A percentile compares a stretch with the other conserved stretches of the same genome.
Evolutionary conservation across 2,888 invertebrate genomes (phyloP).

Genomic region (Parascotia fuliginaria): DNA sequence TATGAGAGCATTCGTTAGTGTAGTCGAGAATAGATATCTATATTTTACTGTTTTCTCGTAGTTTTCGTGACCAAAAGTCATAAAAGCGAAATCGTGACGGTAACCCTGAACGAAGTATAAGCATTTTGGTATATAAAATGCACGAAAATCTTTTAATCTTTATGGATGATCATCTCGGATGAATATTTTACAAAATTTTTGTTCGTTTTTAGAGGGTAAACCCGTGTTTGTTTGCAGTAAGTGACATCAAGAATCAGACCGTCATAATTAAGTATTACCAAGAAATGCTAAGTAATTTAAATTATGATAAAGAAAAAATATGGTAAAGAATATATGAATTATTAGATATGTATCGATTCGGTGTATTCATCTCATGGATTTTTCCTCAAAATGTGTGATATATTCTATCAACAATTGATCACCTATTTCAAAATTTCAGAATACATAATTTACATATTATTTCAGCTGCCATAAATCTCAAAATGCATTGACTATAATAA

Average conservation of each 20-base stretch:
- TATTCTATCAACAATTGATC: too few species aligned
- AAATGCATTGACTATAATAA: background rate
- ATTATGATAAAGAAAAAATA: too few species aligned
- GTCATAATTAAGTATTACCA: too few species aligned
- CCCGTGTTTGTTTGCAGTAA: background rate
- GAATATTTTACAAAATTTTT: background rate
- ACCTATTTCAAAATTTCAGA: too few species aligned
- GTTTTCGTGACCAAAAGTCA: slow-evolving; percentile 45
- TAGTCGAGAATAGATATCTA: slow-evolving; percentile 32
- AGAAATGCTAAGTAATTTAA: too few species aligned
- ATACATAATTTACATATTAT: background rate
- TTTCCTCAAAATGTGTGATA: too few species aligned
- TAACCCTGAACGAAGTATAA: slow-evolving; percentile 30
- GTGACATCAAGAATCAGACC: background rate
- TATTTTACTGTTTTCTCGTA: slow-evolving; percentile 24
- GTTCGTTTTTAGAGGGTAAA: background rate
- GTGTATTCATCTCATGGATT: too few species aligned
- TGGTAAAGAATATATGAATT: too few species aligned
- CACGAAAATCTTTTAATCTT: slow-evolving; percentile 20
- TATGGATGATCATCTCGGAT: slow-evolving; percentile 21
- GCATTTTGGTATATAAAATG: slow-evolving; percentile 21
- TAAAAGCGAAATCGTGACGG: slow-evolving; percentile 42
- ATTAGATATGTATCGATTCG: too few species aligned
- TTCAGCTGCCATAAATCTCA: background rate
- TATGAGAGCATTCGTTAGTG: slow-evolving; percentile 26